Evolutionary conservation across 1,140 invertebrate genomes (phyloP).

Genomic region (Drosophila sechellia): DNA sequence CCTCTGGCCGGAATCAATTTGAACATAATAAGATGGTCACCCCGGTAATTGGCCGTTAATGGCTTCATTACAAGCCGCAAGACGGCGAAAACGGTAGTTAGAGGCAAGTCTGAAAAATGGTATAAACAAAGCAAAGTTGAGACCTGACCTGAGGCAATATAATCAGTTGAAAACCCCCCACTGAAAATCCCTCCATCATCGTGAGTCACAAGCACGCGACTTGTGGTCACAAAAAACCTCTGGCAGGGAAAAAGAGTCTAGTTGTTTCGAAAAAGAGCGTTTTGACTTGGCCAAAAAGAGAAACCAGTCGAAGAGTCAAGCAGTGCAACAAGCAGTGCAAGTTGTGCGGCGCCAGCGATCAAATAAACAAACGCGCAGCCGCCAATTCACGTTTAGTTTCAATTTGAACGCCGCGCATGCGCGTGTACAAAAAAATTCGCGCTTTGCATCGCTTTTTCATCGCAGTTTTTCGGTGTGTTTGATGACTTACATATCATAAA

Average conservation of each 20-base stretch:
- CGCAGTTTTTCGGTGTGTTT: constrained; percentile 55
- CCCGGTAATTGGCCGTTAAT: constrained; percentile 70
- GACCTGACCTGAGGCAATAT: constrained; percentile 78
- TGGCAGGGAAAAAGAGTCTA: constrained; percentile 12
- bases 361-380: constrained; percentile 73
- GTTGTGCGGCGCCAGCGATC: constrained; percentile 45
- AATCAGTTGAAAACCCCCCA: constrained; percentile 12
- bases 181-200: constrained; percentile 11
- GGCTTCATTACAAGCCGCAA: constrained; percentile 70
- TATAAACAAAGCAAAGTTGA: constrained; percentile 60
- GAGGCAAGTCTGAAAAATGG: constrained; percentile 36
- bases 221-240: constrained; percentile 33
- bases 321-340: constrained; percentile 46
- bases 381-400: constrained; percentile 63
- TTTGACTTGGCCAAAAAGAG: not conserved
- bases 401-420: constrained; percentile 76
- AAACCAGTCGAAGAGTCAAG: constrained; percentile 49
- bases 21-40: constrained; percentile 58
- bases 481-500: constrained; percentile 28
- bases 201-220: constrained; percentile 58
- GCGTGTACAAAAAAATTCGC: constrained; percentile 41
- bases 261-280: not conserved
- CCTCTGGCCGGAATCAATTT: constrained; percentile 46
- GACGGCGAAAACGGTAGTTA: constrained; percentile 44
- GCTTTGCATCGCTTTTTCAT: constrained; percentile 28